A percentile compares a stretch with the other conserved stretches of the same genome.
These are phyloP conservation scores for Drosophila parvula DNA, from an alignment of 1,140 invertebrate species.

Conservation along the genomic window DNA sequence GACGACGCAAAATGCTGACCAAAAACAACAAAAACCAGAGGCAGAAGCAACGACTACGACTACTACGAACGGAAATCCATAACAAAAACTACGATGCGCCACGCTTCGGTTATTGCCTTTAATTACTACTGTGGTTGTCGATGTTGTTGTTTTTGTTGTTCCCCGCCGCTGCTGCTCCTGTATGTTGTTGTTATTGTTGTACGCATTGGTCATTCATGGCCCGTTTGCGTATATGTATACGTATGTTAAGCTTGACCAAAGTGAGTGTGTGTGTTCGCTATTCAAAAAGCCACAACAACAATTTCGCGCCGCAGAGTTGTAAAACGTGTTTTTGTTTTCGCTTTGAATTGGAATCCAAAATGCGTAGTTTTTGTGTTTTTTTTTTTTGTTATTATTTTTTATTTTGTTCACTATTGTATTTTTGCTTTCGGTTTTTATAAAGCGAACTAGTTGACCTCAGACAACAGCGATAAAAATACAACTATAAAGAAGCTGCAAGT, in stretches of 20 bases:
- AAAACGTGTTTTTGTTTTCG: conserved; percentile 78
- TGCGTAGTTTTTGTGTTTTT: conserved; percentile 69
- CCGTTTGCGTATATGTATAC: conserved; percentile 34
- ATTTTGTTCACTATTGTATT: conserved; percentile 26
- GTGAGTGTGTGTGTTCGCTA: conserved; percentile 45
- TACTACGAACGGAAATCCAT: conserved; percentile 68
- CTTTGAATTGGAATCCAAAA: conserved; percentile 57
- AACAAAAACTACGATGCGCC: conserved; percentile 72
- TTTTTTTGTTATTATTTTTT: conserved; percentile 28
- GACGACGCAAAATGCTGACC: conserved; percentile 69
- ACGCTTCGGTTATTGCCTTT: conserved; percentile 80
- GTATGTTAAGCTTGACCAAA: not conserved
- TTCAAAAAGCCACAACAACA: conserved; percentile 61
- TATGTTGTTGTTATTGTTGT: conserved; percentile 41
- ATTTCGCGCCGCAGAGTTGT: conserved; percentile 75
- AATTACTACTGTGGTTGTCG: conserved; percentile 63
- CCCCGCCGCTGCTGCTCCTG: not conserved
- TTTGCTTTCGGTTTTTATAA: conserved; percentile 60
- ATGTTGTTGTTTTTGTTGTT: conserved; percentile 33
- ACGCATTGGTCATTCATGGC: conserved; percentile 76
- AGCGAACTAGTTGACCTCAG: conserved; percentile 66
- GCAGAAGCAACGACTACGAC: conserved; percentile 5
- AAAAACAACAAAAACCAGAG: conserved; percentile 25
- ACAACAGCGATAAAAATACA: conserved; percentile 56
- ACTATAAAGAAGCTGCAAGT: conserved; percentile 33